phyloP scores from a whole-genome alignment of 2,113 vertebrate genomes.

The Electrona antarctica region DNA sequence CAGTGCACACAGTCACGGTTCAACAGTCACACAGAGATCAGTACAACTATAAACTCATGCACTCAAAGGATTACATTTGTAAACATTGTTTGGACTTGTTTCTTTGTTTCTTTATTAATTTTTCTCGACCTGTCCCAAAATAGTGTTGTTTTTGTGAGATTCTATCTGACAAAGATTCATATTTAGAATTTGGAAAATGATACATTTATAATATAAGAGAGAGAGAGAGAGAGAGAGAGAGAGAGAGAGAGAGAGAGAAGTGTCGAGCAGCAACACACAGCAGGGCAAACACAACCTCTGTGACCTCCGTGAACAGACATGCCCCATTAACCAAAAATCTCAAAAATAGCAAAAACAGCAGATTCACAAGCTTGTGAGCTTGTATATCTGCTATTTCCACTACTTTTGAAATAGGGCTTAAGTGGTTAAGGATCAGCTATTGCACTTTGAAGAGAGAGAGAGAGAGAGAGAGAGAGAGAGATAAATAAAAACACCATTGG shows the following conservation, averaged over 20 bases:
- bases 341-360: no score
- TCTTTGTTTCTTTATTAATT: constrained; percentile 66
- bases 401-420: no score
- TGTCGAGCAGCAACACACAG: constrained; percentile 76
- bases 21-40: constrained; percentile 75
- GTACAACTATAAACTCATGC: constrained; percentile 58
- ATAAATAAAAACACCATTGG: constrained; percentile 23
- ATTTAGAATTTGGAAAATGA: constrained; percentile 69
- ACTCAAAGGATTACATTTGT: constrained; percentile 78
- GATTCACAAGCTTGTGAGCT: no score
- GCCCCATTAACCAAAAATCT: constrained; percentile 48
- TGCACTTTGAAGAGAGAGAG: constrained; percentile 64
- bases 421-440: constrained; percentile 61
- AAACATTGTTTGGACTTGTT: constrained; percentile 78
- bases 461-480: constrained; percentile 35
- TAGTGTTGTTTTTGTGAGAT: constrained; percentile 68
- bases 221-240: constrained; percentile 61
- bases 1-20: constrained; percentile 69
- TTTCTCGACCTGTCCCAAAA: constrained; percentile 65
- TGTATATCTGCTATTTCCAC: no score
- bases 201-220: constrained; percentile 73
- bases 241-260: constrained; percentile 11
- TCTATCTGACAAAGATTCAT: constrained; percentile 66
- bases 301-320: constrained; percentile 67
- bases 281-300: constrained; percentile 74